These are phyloP conservation scores for Drosophila maculinotata DNA, from an alignment of 2,888 invertebrate genomes.

Conservation along the genomic window DNA sequence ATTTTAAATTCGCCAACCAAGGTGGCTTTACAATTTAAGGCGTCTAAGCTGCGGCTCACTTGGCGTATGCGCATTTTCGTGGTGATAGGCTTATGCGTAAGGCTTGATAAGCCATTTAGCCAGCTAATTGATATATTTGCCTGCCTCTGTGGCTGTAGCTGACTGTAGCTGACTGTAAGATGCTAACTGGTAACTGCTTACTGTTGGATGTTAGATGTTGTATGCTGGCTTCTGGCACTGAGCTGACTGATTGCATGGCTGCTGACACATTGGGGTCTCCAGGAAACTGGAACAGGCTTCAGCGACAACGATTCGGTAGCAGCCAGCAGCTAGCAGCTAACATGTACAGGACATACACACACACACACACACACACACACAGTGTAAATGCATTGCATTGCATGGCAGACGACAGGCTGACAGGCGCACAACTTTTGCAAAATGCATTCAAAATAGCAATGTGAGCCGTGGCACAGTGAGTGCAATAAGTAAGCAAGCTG, in stretches of 20 bases:
- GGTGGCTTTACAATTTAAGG: conserved; percentile 9
- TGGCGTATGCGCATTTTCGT: conserved; percentile 30
- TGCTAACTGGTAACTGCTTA: conserved; percentile 5
- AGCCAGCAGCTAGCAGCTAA: conserved; percentile 1
- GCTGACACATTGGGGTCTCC: conserved; percentile 63
- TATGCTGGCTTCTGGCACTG: conserved; percentile 6
- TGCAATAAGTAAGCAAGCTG: conserved; percentile 57
- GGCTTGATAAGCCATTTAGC: conserved; percentile 50
- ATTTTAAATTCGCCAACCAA: conserved; percentile 16
- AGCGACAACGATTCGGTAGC: conserved; percentile 14
- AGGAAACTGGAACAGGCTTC: conserved; percentile 46
- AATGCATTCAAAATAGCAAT: conserved; percentile 46
- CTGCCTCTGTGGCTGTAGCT: conserved; percentile 2
- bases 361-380: conserved; percentile 12
- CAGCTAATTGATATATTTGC: conserved; percentile 63
- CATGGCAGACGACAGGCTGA: conserved; percentile 48
- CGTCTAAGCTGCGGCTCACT: conserved; percentile 13
- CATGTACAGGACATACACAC: too few relatives aligned
- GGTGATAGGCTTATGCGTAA: conserved; percentile 31
- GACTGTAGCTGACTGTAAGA: background rate
- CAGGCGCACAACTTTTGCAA: conserved; percentile 45
- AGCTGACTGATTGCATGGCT: conserved; percentile 63
- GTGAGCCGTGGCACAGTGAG: conserved; percentile 36
- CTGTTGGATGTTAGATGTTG: background rate
- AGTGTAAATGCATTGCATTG: conserved; percentile 37